A percentile compares a stretch with the other conserved stretches of the same genome.
Evolutionary conservation across 2,888 invertebrate genomes (phyloP).

Genomic region (Trypoxylon attenuatum): DNA sequence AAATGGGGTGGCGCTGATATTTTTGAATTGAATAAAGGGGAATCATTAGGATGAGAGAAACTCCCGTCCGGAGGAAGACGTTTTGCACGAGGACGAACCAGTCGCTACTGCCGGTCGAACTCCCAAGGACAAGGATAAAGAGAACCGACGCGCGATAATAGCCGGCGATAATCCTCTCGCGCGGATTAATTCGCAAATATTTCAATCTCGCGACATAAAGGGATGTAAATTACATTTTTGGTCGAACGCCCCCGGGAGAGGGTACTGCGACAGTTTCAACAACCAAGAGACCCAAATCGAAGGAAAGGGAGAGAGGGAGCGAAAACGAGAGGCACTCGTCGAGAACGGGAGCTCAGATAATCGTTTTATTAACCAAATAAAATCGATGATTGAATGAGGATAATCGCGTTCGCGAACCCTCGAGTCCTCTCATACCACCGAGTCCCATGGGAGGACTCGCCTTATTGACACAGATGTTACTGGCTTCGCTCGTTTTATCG

Average conservation of each 20-base stretch:
- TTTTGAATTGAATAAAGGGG: constrained; percentile 63
- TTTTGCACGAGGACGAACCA: constrained; percentile 23
- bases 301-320: constrained; percentile 39
- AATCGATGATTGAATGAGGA: constrained; percentile 72
- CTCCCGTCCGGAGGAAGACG: constrained; percentile 28
- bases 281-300: constrained; percentile 27
- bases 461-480: constrained; percentile 74
- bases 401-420: constrained; percentile 62
- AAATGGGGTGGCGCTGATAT: constrained; percentile 59
- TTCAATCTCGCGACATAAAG: constrained; percentile 74
- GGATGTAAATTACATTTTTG: constrained; percentile 75
- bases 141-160: constrained; percentile 58
- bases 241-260: constrained; percentile 67
- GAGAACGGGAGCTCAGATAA: constrained; percentile 59
- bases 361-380: constrained; percentile 75
- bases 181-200: constrained; percentile 74
- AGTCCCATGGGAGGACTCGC: constrained; percentile 61
- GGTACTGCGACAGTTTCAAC: constrained; percentile 50
- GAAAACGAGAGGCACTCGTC: constrained; percentile 24
- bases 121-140: constrained; percentile 28
- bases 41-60: constrained; percentile 56
- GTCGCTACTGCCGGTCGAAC: too few species aligned
- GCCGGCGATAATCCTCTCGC: constrained; percentile 68
- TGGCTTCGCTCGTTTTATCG: constrained; percentile 61
- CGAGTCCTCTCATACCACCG: constrained; percentile 42